phyloP scores from a whole-genome alignment of 2,888 invertebrate species.

The Harpagoxenus sublaevis region DNA sequence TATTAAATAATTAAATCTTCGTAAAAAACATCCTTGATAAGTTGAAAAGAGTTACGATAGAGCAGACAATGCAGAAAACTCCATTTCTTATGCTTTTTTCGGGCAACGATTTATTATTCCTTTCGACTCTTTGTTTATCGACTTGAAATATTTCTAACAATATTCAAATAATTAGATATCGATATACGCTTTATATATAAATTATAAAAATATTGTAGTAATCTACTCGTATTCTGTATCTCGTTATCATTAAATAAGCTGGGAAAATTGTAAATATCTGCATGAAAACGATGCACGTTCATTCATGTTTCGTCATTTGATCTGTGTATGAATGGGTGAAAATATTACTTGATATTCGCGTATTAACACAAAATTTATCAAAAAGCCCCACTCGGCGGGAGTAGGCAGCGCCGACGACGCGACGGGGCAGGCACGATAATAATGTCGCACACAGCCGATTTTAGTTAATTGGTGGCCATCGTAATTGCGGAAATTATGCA shows the following conservation, averaged over 20 bases:
- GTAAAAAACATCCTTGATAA: not conserved
- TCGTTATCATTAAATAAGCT: not conserved
- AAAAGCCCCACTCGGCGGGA: slow-evolving; percentile 60
- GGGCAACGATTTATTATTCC: not conserved
- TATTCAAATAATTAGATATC: too few species aligned
- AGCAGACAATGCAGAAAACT: not conserved
- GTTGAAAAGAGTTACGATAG: not conserved
- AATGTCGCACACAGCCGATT: slow-evolving; percentile 65
- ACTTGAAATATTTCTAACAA: not conserved
- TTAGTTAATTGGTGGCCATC: slow-evolving; percentile 72
- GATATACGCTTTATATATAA: not conserved
- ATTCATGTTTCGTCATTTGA: not conserved
- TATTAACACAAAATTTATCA: slow-evolving; percentile 66
- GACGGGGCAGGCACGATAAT: slow-evolving; percentile 23
- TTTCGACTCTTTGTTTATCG: not conserved
- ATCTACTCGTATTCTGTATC: not conserved
- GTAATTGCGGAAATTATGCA: slow-evolving; percentile 71
- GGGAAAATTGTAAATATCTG: not conserved
- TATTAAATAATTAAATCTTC: not conserved
- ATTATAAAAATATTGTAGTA: not conserved
- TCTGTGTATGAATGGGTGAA: not conserved
- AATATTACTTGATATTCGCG: not conserved
- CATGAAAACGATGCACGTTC: not conserved
- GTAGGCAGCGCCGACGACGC: slow-evolving; percentile 51
- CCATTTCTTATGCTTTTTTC: not conserved